Percentiles rank a stretch among this genome's conserved stretches.
Evolutionary conservation across 2,888 invertebrate genomes (phyloP).

Genomic region (Lamellibrachia satsuma): DNA sequence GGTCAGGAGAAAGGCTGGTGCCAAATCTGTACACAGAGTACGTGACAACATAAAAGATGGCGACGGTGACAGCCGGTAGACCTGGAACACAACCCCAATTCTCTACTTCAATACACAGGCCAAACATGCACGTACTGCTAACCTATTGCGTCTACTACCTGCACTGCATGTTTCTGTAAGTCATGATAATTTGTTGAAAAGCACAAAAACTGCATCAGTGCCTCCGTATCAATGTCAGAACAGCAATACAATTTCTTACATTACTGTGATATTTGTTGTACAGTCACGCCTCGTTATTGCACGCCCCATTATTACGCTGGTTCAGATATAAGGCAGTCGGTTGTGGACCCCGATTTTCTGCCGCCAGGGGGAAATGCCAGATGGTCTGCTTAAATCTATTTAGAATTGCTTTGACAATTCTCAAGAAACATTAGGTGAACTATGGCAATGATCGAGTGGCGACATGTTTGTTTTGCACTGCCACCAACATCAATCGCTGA

Average conservation of each 20-base stretch:
- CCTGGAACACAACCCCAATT: slow-evolving; percentile 46
- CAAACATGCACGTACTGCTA: background rate
- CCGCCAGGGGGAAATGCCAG: no score
- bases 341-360: no score
- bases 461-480: no score
- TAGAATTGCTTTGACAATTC: no score
- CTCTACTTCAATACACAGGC: background rate
- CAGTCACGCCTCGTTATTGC: no score
- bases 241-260: background rate
- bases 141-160: background rate
- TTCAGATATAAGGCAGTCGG: no score
- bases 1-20: slow-evolving; percentile 46
- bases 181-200: background rate
- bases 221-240: background rate
- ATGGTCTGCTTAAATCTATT: no score
- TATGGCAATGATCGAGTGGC: no score
- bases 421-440: no score
- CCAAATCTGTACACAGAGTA: slow-evolving; percentile 57
- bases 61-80: slow-evolving; percentile 54
- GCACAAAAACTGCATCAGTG: no score
- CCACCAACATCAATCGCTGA: no score
- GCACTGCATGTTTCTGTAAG: background rate
- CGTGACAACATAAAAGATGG: slow-evolving; percentile 56
- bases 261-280: background rate
- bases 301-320: no score